These are phyloP conservation scores for Cyclopterus lumpus DNA, from an alignment of 2,797 vertebrate genomes.

Conservation along the genomic window DNA sequence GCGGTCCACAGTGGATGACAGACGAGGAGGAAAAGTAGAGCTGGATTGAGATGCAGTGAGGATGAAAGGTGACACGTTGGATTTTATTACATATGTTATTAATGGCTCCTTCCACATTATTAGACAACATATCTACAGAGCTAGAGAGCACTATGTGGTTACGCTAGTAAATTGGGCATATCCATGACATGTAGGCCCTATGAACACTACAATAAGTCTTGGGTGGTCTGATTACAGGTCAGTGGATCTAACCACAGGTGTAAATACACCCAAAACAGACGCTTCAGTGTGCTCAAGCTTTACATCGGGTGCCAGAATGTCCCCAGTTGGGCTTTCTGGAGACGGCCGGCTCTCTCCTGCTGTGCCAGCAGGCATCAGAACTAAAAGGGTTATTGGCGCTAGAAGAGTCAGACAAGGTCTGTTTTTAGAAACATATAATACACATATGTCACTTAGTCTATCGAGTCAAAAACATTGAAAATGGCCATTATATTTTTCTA, in stretches of 20 bases:
- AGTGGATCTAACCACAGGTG: conserved; percentile 40
- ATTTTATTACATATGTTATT: conserved; percentile 51
- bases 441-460: too few relatives aligned
- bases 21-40: conserved; percentile 58
- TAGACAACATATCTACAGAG: conserved; percentile 11
- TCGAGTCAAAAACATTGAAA: not conserved
- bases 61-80: conserved; percentile 50
- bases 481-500: not conserved
- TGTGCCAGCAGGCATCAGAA: not conserved
- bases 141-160: conserved; percentile 23
- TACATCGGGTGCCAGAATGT: conserved; percentile 8
- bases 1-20: conserved; percentile 38
- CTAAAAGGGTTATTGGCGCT: not conserved
- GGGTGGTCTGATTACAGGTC: conserved; percentile 62
- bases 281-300: conserved; percentile 14
- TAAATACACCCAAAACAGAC: conserved; percentile 47
- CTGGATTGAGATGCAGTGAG: conserved; percentile 37
- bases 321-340: conserved; percentile 13
- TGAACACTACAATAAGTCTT: conserved; percentile 34
- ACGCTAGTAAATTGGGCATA: conserved; percentile 18
- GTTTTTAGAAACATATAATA: not conserved
- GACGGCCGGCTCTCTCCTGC: not conserved
- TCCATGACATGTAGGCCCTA: conserved; percentile 18
- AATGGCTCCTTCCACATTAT: conserved; percentile 32
- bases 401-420: not conserved